Percentiles rank a stretch among this genome's conserved stretches.
Evolutionary conservation across 35 echinoderm and acorn worm genomes (phyloP).

Genomic region (Patiria miniata): DNA sequence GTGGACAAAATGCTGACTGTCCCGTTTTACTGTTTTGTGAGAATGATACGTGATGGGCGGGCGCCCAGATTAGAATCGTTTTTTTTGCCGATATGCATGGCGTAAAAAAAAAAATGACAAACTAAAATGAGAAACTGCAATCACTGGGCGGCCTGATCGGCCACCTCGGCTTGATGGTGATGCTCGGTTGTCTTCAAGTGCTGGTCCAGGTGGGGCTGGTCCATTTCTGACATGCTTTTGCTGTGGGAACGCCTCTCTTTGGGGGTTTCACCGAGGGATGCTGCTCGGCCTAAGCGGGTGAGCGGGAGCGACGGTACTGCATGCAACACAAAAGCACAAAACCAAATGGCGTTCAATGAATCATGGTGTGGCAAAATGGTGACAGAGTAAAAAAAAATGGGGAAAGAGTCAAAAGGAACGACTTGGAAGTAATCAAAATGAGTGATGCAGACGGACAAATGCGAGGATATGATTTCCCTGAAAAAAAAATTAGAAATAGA

Average conservation of each 20-base stretch:
- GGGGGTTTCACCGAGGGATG: conserved; percentile 69
- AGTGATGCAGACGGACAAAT: not conserved
- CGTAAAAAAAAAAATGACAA: no score
- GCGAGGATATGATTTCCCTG: no score
- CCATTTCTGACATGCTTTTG: conserved; percentile 49
- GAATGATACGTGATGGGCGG: no score
- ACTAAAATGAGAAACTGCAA: not conserved
- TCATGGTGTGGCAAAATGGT: not conserved
- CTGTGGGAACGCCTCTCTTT: conserved; percentile 51
- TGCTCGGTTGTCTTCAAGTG: not conserved
- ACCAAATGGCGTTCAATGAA: not conserved
- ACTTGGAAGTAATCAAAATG: not conserved
- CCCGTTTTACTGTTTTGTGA: no score
- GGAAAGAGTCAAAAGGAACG: not conserved
- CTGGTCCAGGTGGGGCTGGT: conserved; percentile 20
- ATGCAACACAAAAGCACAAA: conserved; percentile 15
- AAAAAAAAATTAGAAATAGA: no score
- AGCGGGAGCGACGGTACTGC: conserved; percentile 61
- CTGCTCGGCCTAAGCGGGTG: conserved; percentile 59
- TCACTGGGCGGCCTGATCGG: not conserved
- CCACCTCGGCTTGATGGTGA: not conserved
- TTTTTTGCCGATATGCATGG: no score
- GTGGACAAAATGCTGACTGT: no score
- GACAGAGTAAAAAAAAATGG: not conserved
- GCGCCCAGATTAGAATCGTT: no score